Percentiles rank a stretch among this genome's conserved stretches.
Conservation (phyloP, 2,113 vertebrate genomes). For the Campylomormyrus tamandua region DNA sequence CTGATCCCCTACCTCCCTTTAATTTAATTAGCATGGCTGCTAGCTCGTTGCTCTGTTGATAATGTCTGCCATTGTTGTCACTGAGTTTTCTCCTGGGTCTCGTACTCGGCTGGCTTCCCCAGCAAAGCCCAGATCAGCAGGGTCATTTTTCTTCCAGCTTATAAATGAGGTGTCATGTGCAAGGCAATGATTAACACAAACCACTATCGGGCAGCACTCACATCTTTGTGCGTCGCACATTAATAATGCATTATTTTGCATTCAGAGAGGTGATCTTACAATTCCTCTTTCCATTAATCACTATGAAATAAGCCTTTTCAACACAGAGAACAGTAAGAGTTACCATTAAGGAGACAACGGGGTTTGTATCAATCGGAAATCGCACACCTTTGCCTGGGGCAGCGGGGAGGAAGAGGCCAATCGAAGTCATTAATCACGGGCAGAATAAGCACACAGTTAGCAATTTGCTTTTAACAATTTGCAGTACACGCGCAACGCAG, state of each 20-base stretch:
- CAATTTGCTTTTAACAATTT: not conserved
- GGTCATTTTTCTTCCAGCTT: slow-evolving; percentile 7
- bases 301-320: slow-evolving; percentile 6
- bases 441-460: not conserved
- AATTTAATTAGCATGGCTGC: not conserved
- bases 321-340: not conserved
- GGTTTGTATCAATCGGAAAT: not conserved
- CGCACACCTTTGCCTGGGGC: not conserved
- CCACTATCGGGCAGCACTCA: not conserved
- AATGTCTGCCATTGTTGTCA: not conserved
- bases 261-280: slow-evolving; percentile 3
- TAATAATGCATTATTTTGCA: slow-evolving; percentile 9
- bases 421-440: not conserved
- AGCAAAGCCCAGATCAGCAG: not conserved
- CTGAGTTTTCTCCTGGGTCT: not conserved
- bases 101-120: not conserved
- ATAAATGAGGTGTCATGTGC: slow-evolving; percentile 1
- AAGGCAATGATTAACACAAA: slow-evolving; percentile 6
- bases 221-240: not conserved
- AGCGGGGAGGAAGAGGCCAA: not conserved
- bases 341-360: slow-evolving; percentile 1
- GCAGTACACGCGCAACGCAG: not conserved
- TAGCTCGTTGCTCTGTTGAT: not conserved
- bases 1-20: not conserved
- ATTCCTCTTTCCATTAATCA: slow-evolving; percentile 11